A percentile compares a stretch with the other conserved stretches of the same genome.
Conservation (phyloP, 1,140 invertebrate species). For the Phortica variegata region DNA sequence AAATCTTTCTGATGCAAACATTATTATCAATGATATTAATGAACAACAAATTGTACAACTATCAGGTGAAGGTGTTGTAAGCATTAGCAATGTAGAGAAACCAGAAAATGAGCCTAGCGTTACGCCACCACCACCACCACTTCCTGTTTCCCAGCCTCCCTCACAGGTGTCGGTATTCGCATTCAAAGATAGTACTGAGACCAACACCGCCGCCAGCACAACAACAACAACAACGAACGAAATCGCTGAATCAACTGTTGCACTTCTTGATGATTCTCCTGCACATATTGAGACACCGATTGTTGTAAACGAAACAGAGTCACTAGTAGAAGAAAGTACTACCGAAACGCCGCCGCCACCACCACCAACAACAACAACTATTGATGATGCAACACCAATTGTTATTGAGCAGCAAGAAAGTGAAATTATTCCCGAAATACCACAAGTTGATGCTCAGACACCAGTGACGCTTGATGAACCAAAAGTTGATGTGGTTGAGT, state of each 20-base stretch:
- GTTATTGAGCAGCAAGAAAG: too few relatives aligned
- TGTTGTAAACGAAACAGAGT: conserved; percentile 2
- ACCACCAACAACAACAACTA: conserved; percentile 1
- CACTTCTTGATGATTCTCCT: too few relatives aligned
- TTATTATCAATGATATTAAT: too few relatives aligned
- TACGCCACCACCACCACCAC: conserved; percentile 32
- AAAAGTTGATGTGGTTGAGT: too few relatives aligned
- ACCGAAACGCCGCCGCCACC: neutral
- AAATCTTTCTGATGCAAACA: conserved; percentile 10
- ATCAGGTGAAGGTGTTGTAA: conserved; percentile 7
- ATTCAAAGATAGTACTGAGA: conserved; percentile 26
- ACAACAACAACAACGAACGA: conserved; percentile 9
- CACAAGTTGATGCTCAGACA: too few relatives aligned
- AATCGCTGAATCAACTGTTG: too few relatives aligned
- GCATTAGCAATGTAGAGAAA: neutral
- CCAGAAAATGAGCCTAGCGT: conserved; percentile 19
- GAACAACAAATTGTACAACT: too few relatives aligned
- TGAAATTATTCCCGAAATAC: too few relatives aligned
- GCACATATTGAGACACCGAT: conserved; percentile 2
- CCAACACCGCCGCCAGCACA: conserved; percentile 17
- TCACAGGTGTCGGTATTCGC: conserved; percentile 52
- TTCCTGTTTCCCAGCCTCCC: conserved; percentile 41
- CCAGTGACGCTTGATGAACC: too few relatives aligned
- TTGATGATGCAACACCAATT: too few relatives aligned
- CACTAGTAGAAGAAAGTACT: neutral